Base-by-base conservation (phyloP, 2,888 invertebrate species). In the Alcis repandata region DNA sequence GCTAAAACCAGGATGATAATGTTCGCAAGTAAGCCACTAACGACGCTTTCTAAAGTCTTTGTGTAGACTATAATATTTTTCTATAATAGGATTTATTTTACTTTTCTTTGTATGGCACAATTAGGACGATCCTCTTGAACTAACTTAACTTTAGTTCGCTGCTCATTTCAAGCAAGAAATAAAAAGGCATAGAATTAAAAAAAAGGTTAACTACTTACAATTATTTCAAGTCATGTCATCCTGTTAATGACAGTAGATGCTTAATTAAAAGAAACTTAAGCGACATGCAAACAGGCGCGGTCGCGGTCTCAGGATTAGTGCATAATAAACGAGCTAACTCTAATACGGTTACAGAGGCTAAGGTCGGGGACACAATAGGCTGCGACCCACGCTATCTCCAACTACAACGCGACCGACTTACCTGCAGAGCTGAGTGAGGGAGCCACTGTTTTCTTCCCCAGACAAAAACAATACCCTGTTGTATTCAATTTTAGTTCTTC, bases 311-410 rank as follows among this genome's bases (percentile, higher is more conserved):
- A 41, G 19, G 43, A 59, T 79, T 77, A 80, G 72, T 72, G 80
- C 64, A 74, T 78, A 78, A 82, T 80, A 79, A 79, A 83, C 77
- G 75, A 77, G 79, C 79, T 79, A 77, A 76, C 73, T 78, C 73
- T 82, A 77, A 80, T 80, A 78, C 75, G 73, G 79, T 80, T 82
- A 77, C 76, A 68, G 75, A 73, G 79, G 76, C 77, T 79, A 77
- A 56, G 77, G 78, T 77, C 73, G 75, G 75, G 75, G 77, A 77
- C 77, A 79, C 78, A 77, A 79, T 73, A 63, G 69, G 59, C 58
- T 59, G 20, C 58, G 15, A 63, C 57, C 67, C 60, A 58, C 63
- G 54, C 57, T n/a, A 52, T 32, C 43, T 43, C 20, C 20, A 20
- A 2, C 22, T 22, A 27, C n/a, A 46, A 46, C n/a, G 13, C 27